Evolutionary conservation across 2,113 vertebrate genomes (phyloP), one percentile per base, ranked within the genome.

Genomic region (Brachyhypopomus gauderio): DNA sequence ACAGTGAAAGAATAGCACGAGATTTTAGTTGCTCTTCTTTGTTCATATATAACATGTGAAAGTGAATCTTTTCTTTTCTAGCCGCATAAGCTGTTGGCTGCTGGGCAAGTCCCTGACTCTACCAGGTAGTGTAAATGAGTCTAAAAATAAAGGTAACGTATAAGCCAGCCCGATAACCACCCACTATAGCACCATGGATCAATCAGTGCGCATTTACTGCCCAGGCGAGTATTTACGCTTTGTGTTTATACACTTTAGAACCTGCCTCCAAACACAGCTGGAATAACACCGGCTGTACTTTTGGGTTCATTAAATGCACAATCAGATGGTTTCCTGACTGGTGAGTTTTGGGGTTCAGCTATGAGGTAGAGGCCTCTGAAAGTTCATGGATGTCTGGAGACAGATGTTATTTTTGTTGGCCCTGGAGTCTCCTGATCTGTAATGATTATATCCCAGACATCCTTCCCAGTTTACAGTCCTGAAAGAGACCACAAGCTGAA

Each of bases 201-300:
- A 92, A 92, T 92, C 92, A 92, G 84, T 64, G 67, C 81, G 83
- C 88, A 91, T 91, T 91, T 88, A 90, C 88, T 84, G 85, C 87
- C 88, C 90, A 83, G 86, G 85, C 79, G 86, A 85, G 87, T 83
- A 85, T 88, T 81, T 85, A 80, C 82, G 85, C 74, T 41, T 72
- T 86, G 86, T 92, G 89, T 92, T 91, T 89, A 88, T 88, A 77
- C 85, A 91, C 88, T 88, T 86, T 14, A 75, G 86, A 92, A 90
- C 86, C 87, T 90, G 89, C 84, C 86, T 89, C 83, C 76, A 85
- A 90, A 85, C 88, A 86, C 92, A 94, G 92, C 92, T 94, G 93
- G 88, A 92, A 92, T 89, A 93, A 94, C 92, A 93, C 88, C 73
- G 71, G 85, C 89, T 86, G 83, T 87, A 87, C 87, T 91, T 91